Evolutionary conservation across 2,888 invertebrate species (phyloP), one percentile per base, ranked within the genome.

Genomic region (Ariolimax columbianus): DNA sequence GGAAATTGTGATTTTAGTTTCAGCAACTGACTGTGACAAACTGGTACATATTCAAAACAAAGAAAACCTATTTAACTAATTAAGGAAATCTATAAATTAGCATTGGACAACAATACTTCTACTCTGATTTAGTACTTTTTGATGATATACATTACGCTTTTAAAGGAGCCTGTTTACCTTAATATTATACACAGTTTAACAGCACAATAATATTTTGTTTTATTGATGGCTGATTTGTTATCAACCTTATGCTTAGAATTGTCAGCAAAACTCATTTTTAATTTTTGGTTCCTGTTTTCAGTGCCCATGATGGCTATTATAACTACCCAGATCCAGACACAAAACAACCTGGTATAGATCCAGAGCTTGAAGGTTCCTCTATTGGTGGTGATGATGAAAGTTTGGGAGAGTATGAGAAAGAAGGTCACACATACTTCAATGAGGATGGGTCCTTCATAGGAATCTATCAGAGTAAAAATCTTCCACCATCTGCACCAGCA

Each of bases 371-470:
- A 38, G 88, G 87, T 82, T 82, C 86, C 6, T 84, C 87, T 26
- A 84, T 86, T 30, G 82, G 77, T 19, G 86, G 85, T n/a, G 87
- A 84, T 47, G 88, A 88, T 77, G 88, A 88, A 51, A 86, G 83
- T 55, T 78, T 85, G n/a, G 86, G 75, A 1, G 86, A 85, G 36
- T 85, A 85, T 40, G 88, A 86, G 0, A 85, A 87, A 47, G 87
- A 88, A n/a, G 88, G 85, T 51, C 81, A 83, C 30, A 88, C 82
- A 33, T 81, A 87, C 36, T 89, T 89, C 83, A 89, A 88, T 66
- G 89, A 89, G 77, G 89, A 89, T 59, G 89, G 89, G 23, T 89
- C 88, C 26, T 89, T 89, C 83, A 89, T 89, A 59, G 89, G 89
- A 36, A 79, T 86, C n/a, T 89, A 88, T 82, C 33, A 84, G 30